phyloP scores from a whole-genome alignment of 64 coral and sea anemone species.

The Catalaphyllia jardinei region DNA sequence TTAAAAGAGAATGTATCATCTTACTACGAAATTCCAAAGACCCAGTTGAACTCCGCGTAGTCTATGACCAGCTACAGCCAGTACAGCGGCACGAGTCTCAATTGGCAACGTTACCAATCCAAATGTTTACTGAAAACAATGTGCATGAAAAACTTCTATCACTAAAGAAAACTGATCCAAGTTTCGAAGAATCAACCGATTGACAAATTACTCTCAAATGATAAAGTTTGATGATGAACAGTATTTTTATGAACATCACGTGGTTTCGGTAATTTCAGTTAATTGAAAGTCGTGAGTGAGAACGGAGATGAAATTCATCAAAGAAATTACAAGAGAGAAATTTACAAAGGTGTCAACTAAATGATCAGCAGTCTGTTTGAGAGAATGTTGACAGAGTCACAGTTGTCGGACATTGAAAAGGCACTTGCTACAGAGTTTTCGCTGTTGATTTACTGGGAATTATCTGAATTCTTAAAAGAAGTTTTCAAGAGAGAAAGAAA shows the following conservation, averaged over 20 bases:
- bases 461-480: too few relatives aligned
- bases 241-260: constrained; percentile 45
- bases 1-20: constrained; percentile 42
- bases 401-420: constrained; percentile 7
- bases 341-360: constrained; percentile 38
- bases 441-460: too few relatives aligned
- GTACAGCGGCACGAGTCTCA: too few relatives aligned
- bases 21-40: constrained; percentile 49
- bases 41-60: constrained; percentile 38
- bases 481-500: constrained; percentile 26
- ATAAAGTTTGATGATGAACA: constrained; percentile 60
- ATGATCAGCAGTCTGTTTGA: constrained; percentile 9
- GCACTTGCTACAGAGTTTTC: constrained; percentile 5
- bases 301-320: constrained; percentile 35
- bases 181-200: constrained; percentile 43
- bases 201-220: constrained; percentile 22
- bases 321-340: constrained; percentile 43
- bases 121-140: constrained; percentile 6
- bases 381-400: neutral
- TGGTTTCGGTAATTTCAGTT: constrained; percentile 57
- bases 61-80: too few relatives aligned
- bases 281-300: constrained; percentile 43
- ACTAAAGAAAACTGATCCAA: constrained; percentile 44
- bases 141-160: constrained; percentile 22
- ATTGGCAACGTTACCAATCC: constrained; percentile 46